phyloP scores from a whole-genome alignment of 2,888 invertebrate genomes.

The Rugalucina vietnamica region DNA sequence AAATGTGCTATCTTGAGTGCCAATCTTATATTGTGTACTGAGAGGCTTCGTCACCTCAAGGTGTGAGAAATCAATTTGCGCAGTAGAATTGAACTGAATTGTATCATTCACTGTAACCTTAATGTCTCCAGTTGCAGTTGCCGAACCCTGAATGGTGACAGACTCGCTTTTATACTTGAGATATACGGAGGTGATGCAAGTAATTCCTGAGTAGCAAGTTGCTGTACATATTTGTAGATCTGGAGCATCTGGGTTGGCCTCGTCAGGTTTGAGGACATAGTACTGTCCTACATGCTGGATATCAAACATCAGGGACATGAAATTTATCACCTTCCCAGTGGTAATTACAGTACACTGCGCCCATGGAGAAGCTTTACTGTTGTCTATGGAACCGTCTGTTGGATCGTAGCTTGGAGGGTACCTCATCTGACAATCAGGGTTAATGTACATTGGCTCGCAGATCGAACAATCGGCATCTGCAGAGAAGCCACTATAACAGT shows the following conservation, averaged over 20 bases:
- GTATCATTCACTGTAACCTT: neutral
- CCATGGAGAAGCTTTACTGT: neutral
- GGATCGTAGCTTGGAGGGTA: neutral
- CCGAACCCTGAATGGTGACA: neutral
- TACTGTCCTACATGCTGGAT: neutral
- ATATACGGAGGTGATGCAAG: neutral
- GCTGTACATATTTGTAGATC: neutral
- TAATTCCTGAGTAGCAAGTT: neutral
- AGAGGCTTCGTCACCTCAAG: neutral
- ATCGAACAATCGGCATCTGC: constrained; percentile 32
- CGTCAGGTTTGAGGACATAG: neutral
- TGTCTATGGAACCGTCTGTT: neutral
- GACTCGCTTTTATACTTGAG: neutral
- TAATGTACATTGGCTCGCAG: constrained; percentile 40
- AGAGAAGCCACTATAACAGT: constrained; percentile 42
- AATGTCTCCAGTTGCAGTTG: neutral
- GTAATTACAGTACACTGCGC: neutral
- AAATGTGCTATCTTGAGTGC: neutral
- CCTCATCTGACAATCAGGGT: neutral
- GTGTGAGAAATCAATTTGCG: neutral
- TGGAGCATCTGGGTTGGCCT: neutral
- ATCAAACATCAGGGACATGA: neutral
- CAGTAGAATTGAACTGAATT: neutral
- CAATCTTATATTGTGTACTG: neutral
- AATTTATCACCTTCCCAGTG: neutral